These are phyloP conservation scores for Helarctos malayanus DNA, from an alignment of 2,797 vertebrate species.

Conservation along the genomic window DNA sequence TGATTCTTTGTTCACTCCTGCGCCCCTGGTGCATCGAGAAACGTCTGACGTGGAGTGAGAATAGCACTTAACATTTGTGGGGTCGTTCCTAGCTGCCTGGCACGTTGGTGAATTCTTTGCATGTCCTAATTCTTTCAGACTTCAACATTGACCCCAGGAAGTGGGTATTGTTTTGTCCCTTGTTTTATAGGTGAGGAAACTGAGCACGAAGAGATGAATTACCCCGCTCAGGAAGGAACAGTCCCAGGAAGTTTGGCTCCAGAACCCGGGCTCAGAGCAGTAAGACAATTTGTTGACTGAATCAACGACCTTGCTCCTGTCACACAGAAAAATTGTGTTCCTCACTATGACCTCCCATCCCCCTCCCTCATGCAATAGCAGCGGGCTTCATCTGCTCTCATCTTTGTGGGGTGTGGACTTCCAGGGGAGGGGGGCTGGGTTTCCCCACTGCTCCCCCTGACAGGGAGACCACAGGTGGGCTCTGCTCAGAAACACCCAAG, in stretches of 20 bases:
- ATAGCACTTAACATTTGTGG: background rate
- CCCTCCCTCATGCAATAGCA: background rate
- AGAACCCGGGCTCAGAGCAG: background rate
- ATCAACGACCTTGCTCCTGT: background rate
- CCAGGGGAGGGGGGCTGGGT: background rate
- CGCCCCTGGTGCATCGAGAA: background rate
- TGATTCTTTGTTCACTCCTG: background rate
- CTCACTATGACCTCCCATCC: background rate
- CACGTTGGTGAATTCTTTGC: background rate
- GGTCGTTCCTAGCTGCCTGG: background rate
- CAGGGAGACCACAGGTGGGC: background rate
- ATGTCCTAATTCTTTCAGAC: background rate
- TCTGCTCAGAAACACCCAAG: background rate
- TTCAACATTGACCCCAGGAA: background rate
- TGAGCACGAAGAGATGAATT: background rate
- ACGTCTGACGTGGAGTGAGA: fast-evolving
- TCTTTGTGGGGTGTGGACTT: background rate
- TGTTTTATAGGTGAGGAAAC: conserved; percentile 26
- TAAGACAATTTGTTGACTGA: background rate
- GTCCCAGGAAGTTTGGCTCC: background rate
- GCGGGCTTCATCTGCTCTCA: background rate
- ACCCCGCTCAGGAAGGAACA: background rate
- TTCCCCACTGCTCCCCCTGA: background rate
- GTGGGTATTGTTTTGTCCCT: background rate
- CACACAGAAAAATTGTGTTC: background rate